Conservation (phyloP, 2,113 vertebrate genomes). For the Nannospalax galili region DNA sequence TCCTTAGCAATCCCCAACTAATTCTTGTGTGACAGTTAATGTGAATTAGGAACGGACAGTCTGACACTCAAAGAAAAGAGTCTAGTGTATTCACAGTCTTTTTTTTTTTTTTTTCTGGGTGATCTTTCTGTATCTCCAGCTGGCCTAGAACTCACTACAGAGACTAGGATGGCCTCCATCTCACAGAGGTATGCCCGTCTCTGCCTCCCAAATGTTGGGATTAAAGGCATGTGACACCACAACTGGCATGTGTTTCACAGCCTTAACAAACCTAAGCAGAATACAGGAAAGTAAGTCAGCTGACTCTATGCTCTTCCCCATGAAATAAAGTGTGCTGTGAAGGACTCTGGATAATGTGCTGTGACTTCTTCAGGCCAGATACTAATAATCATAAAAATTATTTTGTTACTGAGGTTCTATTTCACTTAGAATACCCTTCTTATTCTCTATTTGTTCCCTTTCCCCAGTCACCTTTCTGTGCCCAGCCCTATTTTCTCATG, state of each 20-base stretch:
- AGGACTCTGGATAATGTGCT: background rate
- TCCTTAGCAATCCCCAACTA: background rate
- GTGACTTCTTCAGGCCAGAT: background rate
- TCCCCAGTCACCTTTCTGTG: background rate
- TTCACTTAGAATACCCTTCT: background rate
- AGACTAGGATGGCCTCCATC: no score
- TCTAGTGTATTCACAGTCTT: background rate
- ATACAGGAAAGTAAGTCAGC: background rate
- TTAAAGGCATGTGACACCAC: no score
- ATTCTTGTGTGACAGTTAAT: background rate
- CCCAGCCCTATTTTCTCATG: background rate
- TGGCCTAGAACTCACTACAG: no score
- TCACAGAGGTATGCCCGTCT: no score
- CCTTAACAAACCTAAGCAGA: conserved; percentile 13
- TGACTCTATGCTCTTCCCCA: background rate
- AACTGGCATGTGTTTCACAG: no score
- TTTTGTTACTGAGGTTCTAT: background rate
- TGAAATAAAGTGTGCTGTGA: background rate
- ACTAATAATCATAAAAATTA: background rate
- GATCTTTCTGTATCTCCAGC: no score
- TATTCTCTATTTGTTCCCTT: background rate
- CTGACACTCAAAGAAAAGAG: background rate
- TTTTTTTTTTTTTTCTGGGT: no score
- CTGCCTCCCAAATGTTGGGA: no score
- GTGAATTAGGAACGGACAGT: background rate